Evolutionary conservation across 2,113 vertebrate genomes (phyloP), one percentile per base, ranked within the genome.

Genomic region (Alexandromys fortis): DNA sequence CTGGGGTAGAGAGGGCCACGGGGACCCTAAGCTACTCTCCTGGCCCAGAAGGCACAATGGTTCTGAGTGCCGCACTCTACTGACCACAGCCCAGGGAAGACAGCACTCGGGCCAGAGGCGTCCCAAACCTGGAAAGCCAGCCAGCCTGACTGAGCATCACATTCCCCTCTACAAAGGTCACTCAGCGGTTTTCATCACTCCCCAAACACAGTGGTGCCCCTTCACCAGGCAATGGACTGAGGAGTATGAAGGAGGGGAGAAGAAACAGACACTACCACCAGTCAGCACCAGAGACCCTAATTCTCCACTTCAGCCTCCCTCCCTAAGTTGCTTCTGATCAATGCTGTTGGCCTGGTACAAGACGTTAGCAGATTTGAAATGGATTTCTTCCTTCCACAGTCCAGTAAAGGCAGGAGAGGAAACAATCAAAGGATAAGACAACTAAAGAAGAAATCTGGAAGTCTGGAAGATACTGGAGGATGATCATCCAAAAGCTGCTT

Each of bases 51-150:
- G 4, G 28, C 26, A 63, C 58, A 35, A 26, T 1, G 6, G 14
- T 28, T 73, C 52, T 52, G 52, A 47, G 16, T 2, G 47, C 10
- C 0, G n/a, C 0, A 4, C 21, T 63, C 33, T 33, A 61, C 79
- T 65, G n/a, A 28, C 38, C 13, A 8, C 6, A 26, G n/a, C 6
- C 30, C 65, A 65, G 28, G 28, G 3, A 5, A 47, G 68, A 24
- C 7, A 17, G 47, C 0, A 0, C 22, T 5, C 1, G 0, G 14
- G 87, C 24, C 42, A 28, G 22, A 5, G 26, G 6, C 11, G 17
- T 38, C 38, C 26, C 0, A 4, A 65, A 17, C 58, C 5, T 9
- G 28, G n/a, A 68, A 16, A 38, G 1, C 14, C 1, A 38, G 1
- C 13, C 2, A 9, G 83, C 70, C 22, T 13, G 4, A 13, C 17